Conservation (phyloP, 2,888 invertebrate species). For the Phania funesta region DNA sequence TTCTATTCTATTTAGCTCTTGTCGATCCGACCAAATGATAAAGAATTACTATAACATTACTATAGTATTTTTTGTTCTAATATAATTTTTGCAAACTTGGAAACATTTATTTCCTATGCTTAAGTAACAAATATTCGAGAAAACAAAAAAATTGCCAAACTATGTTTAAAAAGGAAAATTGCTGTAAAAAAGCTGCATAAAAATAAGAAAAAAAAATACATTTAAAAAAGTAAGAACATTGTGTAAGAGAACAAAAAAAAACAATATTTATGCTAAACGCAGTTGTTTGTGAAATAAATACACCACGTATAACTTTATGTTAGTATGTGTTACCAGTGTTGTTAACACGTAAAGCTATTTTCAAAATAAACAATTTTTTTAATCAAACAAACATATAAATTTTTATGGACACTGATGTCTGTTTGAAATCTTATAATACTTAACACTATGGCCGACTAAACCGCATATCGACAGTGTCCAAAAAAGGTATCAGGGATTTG, state of each 20-base stretch:
- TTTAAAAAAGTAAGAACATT: conserved; percentile 32
- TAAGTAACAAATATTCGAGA: not conserved
- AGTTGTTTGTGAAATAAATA: conserved; percentile 9
- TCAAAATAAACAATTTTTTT: no score
- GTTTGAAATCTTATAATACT: no score
- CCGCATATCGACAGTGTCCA: no score
- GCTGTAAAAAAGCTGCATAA: not conserved
- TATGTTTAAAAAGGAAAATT: not conserved
- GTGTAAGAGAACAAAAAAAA: conserved; percentile 43
- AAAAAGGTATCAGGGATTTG: no score
- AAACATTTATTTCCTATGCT: not conserved
- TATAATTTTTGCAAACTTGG: conserved; percentile 10
- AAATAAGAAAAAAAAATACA: conserved; percentile 12
- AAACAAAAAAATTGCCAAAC: not conserved
- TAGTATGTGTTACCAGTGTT: not conserved
- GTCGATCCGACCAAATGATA: conserved; percentile 57
- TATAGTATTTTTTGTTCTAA: not conserved
- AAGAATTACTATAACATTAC: conserved; percentile 53
- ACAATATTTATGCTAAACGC: conserved; percentile 48
- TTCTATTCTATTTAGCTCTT: conserved; percentile 27
- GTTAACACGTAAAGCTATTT: no score
- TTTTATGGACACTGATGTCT: no score
- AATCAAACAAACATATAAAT: no score
- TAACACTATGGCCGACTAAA: no score
- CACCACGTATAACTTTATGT: conserved; percentile 1